Base-by-base conservation (phyloP, 2,888 invertebrate genomes). In the Cristatella mucedo region DNA sequence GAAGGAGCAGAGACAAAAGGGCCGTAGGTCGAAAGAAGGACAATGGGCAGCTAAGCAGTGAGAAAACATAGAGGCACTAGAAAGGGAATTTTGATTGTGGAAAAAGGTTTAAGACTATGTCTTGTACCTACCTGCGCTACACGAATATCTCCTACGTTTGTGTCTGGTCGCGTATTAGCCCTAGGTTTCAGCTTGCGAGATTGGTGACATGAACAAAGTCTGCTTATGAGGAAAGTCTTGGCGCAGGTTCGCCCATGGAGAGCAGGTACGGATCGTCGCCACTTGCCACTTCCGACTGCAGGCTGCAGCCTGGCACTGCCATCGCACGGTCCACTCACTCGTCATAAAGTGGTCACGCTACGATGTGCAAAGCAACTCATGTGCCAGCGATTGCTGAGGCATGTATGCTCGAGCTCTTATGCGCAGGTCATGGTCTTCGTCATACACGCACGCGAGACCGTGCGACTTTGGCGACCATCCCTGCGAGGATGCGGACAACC, bases 371-470 rank as follows among this genome's bases (percentile, higher is more conserved):
- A n/a, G n/a, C n/a, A n/a, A n/a, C n/a, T n/a, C n/a, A n/a, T n/a
- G n/a, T n/a, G n/a, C n/a, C n/a, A n/a, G n/a, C n/a, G n/a, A n/a
- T n/a, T n/a, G n/a, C n/a, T n/a, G n/a, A n/a, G n/a, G n/a, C n/a
- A n/a, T n/a, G n/a, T n/a, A n/a, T n/a, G n/a, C n/a, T n/a, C n/a
- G n/a, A n/a, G n/a, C n/a, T n/a, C n/a, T n/a, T n/a, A n/a, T n/a
- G n/a, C n/a, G n/a, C 49, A 73, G 71, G 75, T 85, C 0, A 89
- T 97, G 86, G 86, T 97, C 1, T 97, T 97, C 66, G 95, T 97
- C 95, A 97, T 66, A 89, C 95, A 0, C 75, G 97, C 20, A 95
- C n/a, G 93, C 71, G 86, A 89, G 7, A 99, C 97, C 0, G 78
- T 83, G 22, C 74, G 80, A n/a, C n/a, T 40, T 84, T 86, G 0